phyloP scores from a whole-genome alignment of 2,888 invertebrate species.

The Harpalus rufipes region DNA sequence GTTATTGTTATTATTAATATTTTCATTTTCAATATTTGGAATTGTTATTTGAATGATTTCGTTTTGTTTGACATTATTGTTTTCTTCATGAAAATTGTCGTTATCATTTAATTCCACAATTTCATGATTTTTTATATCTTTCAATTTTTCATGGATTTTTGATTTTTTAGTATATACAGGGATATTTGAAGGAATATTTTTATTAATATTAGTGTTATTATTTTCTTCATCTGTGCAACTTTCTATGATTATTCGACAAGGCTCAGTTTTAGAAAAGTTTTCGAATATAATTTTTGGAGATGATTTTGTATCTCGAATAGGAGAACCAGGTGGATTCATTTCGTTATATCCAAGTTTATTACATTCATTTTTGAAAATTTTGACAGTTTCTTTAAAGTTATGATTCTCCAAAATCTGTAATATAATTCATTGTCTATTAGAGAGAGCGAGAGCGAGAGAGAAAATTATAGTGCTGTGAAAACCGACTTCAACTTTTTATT shows the following conservation, averaged over 20 bases:
- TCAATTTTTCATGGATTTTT: background rate
- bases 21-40: conserved; percentile 16
- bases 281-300: conserved; percentile 60
- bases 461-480: too few relatives aligned
- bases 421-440: background rate
- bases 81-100: conserved; percentile 7
- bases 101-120: conserved; percentile 25
- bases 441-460: background rate
- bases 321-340: conserved; percentile 53
- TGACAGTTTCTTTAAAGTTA: conserved; percentile 69
- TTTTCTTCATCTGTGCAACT: conserved; percentile 36
- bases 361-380: conserved; percentile 69
- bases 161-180: conserved; percentile 15
- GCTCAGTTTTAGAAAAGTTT: conserved; percentile 59
- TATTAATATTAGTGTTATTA: background rate
- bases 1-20: background rate
- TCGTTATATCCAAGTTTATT: conserved; percentile 64
- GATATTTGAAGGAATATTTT: conserved; percentile 18
- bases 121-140: conserved; percentile 38
- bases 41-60: conserved; percentile 12
- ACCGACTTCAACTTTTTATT: too few relatives aligned
- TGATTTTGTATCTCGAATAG: conserved; percentile 38
- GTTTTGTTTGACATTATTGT: conserved; percentile 5
- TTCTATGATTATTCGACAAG: conserved; percentile 62
- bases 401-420: conserved; percentile 70